Conservation (phyloP, 2,113 vertebrate genomes). For the Carassius carassius region DNA sequence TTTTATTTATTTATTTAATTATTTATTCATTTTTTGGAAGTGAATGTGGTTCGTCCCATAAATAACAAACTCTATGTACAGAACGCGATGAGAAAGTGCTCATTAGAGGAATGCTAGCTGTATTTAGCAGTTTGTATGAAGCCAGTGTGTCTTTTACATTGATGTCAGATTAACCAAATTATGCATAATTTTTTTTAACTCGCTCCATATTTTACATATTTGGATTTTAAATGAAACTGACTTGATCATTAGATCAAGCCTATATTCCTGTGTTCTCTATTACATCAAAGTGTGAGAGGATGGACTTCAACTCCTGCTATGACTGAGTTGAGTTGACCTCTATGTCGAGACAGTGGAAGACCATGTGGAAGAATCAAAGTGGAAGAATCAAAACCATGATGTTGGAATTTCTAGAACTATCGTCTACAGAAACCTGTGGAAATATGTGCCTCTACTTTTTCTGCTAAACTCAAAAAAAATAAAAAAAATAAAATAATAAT, state of each 20-base stretch:
- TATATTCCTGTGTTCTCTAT: not conserved
- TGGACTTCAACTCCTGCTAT: not conserved
- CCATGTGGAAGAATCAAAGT: no score
- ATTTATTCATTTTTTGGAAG: not conserved
- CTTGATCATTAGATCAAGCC: not conserved
- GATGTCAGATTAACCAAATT: not conserved
- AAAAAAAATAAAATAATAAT: no score
- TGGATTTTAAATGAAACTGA: conserved; percentile 8
- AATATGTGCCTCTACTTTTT: no score
- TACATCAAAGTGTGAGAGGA: conserved; percentile 1
- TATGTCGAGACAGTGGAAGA: not conserved
- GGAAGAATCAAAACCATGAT: not conserved
- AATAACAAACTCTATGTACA: not conserved
- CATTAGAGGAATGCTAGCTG: not conserved
- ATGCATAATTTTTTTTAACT: not conserved
- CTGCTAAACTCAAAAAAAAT: no score
- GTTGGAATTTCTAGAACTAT: not conserved
- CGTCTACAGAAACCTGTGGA: not conserved
- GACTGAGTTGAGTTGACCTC: not conserved
- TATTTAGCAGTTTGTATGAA: not conserved
- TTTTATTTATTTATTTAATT: not conserved
- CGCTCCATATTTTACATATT: not conserved
- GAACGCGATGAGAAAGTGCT: not conserved
- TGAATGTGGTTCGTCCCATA: not conserved
- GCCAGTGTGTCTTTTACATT: not conserved